Conservation (phyloP, 1,140 invertebrate genomes). For the Sweltsa coloradensis region DNA sequence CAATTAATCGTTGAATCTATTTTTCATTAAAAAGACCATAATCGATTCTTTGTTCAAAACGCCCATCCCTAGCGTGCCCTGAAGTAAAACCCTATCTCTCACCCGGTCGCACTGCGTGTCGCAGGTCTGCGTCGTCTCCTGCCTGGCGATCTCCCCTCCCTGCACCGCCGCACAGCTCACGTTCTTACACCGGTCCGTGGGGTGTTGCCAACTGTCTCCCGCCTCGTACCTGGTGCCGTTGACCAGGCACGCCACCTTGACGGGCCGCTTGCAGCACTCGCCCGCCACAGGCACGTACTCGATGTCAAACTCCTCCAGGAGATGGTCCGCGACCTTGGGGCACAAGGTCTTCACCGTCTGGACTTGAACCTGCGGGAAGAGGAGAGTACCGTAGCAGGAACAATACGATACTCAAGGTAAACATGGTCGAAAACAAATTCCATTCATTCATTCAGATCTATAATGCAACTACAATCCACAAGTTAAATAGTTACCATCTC, state of each 20-base stretch:
- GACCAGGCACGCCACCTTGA: conserved; percentile 23
- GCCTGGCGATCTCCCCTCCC: conserved; percentile 34
- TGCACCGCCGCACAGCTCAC: conserved; percentile 38
- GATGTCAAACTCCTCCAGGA: conserved; percentile 22
- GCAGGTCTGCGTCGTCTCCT: conserved; percentile 38
- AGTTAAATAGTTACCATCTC: no score
- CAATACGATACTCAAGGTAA: neutral
- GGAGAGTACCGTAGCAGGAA: no score
- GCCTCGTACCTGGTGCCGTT: conserved; percentile 22
- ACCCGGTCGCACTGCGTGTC: conserved; percentile 37
- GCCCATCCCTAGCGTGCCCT: no score
- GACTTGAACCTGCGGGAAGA: conserved; percentile 22
- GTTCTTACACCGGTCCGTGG: conserved; percentile 42
- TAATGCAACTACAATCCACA: no score
- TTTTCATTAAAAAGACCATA: no score
- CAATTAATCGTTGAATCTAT: no score
- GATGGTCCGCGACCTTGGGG: conserved; percentile 18
- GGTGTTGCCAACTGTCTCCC: conserved; percentile 41
- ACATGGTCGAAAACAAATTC: no score
- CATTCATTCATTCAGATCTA: no score
- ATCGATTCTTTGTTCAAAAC: no score
- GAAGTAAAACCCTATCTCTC: no score
- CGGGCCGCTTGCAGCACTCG: conserved; percentile 24
- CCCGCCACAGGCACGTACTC: conserved; percentile 19
- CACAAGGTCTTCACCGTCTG: conserved; percentile 19